A percentile compares a stretch with the other conserved stretches of the same genome.
phyloP scores from a whole-genome alignment of 1,140 invertebrate genomes.

The Halictus rubicundus region DNA sequence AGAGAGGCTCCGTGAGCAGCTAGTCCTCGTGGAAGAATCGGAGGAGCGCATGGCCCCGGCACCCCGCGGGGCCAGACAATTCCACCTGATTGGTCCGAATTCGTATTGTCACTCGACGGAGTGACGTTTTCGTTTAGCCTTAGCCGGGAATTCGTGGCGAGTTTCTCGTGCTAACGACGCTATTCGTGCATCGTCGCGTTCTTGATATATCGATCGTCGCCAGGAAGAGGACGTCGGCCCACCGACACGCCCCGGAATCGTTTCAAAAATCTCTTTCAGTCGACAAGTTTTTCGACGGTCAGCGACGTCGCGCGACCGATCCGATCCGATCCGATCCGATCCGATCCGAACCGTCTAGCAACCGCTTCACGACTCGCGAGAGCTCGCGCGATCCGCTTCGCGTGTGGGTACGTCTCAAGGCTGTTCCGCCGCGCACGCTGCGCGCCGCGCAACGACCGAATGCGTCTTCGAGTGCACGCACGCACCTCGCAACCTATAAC shows the following conservation, averaged over 20 bases:
- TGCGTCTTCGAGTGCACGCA: too few relatives aligned
- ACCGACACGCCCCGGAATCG: slow-evolving; percentile 39
- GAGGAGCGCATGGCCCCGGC: slow-evolving; percentile 53
- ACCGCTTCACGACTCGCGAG: too few relatives aligned
- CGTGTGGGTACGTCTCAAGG: slow-evolving; percentile 44
- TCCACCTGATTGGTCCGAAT: slow-evolving; percentile 77
- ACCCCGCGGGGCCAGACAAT: slow-evolving; percentile 73
- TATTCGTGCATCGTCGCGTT: slow-evolving; percentile 61
- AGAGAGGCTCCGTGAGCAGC: slow-evolving; percentile 30
- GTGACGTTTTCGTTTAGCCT: slow-evolving; percentile 62
- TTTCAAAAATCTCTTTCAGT: slow-evolving; percentile 8
- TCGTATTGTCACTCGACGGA: slow-evolving; percentile 65
- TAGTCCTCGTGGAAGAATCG: slow-evolving; percentile 34
- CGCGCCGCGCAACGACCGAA: too few relatives aligned
- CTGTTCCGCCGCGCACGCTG: not conserved
- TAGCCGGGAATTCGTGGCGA: slow-evolving; percentile 58
- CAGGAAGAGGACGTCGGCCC: slow-evolving; percentile 25
- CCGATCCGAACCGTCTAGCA: too few relatives aligned
- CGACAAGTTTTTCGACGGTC: not conserved
- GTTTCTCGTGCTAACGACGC: slow-evolving; percentile 63
- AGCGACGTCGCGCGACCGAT: not conserved
- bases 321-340: too few relatives aligned
- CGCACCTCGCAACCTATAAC: too few relatives aligned
- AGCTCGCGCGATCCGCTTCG: not conserved
- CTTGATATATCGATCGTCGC: slow-evolving; percentile 62